Evolutionary conservation across 2,888 invertebrate genomes (phyloP), one percentile per base, ranked within the genome.

Genomic region (Graphium colonna): DNA sequence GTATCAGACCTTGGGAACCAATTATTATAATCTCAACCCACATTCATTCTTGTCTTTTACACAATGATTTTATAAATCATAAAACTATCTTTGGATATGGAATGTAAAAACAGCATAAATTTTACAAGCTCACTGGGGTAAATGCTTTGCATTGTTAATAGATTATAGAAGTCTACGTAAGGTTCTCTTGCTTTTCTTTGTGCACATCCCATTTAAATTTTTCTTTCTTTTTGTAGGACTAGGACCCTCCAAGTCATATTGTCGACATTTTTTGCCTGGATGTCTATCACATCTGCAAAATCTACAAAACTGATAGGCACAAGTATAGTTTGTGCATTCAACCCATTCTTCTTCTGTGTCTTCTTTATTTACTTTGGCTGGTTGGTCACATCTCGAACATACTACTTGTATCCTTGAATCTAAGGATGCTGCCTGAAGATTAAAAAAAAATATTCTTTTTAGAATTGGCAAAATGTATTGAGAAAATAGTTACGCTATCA

Each of bases 271-370:
- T 70, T 76, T 84, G 71, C 79, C 79, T 64, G 82, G 78, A 65
- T 88, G 89, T 60, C 82, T 71, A 49, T 71, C 73, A 60, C 80
- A 82, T 53, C 74, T 82, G 67, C 90, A 91, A 69, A 80, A 79
- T 61, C 78, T 85, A 71, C 91, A 91, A 71, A 90, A 92, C 69
- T 88, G 82, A 75, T 85, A 87, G 41, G 82, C 69, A 74, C 91
- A 91, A 62, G 79, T 79, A 52, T 59, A 62, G 67, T 83, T 84
- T 60, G 84, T 85, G 69, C 92, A 92, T 69, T 90, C 85, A 48
- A 83, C 87, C 91, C 91, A 91, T 67, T 89, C 81, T 74, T 91
- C 91, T 52, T 85, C 88, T 33, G 75, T 65, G 26, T 58, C 44
- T 60, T 86, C 85, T 55, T 77, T 69, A 42, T 79, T 83, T n/a